Base-by-base conservation (phyloP, 2,888 invertebrate genomes). In the Drosophila paracracens region DNA sequence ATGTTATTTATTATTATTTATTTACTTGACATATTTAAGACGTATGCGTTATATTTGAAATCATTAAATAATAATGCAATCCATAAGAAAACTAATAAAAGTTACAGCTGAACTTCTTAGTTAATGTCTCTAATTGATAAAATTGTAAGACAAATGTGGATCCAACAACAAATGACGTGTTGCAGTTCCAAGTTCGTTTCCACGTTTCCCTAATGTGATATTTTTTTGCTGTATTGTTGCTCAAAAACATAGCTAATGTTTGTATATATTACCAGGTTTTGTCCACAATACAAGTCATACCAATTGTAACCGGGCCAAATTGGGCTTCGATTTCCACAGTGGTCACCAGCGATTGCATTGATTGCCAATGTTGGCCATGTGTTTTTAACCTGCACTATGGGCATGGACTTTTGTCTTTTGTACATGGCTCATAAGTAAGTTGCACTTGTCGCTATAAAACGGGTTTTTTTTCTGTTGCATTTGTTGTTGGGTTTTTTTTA, bases 301-400 rank as follows among this genome's bases (percentile, higher is more conserved):
- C 27, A 29, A 35, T 46, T 64, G 27, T 35, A 40, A 46, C 27
- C 43, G 2, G 2, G 13, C 29, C 18, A 27, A 21, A 66, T 33
- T 53, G 50, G 53, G 46, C 4, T 21, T 38, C 27, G 71, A 59
- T 59, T 25, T 21, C 90, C 90, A 88, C 69, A 69, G 83, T 88
- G 46, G 46, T 46, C 21, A 46, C 46, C 46, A 46, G 46, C 46
- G 25, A 46, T 46, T 46, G 36, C 53, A 25, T 53, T 67, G 70
- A 63, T 64, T 87, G 84, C 84, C 46, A 46, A 46, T 46, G 57
- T 48, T 53, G 38, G 43, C 53, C n/a, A 48, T 64, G 72, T 85
- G 86, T 82, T 87, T 88, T 81, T 67, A 82, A 88, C 86, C 83
- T 85, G 89, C 86, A 89, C 54, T 54, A 82, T 88, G 90, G 80